Conservation (phyloP, 2,888 invertebrate genomes). For the Drosophila birchii region DNA sequence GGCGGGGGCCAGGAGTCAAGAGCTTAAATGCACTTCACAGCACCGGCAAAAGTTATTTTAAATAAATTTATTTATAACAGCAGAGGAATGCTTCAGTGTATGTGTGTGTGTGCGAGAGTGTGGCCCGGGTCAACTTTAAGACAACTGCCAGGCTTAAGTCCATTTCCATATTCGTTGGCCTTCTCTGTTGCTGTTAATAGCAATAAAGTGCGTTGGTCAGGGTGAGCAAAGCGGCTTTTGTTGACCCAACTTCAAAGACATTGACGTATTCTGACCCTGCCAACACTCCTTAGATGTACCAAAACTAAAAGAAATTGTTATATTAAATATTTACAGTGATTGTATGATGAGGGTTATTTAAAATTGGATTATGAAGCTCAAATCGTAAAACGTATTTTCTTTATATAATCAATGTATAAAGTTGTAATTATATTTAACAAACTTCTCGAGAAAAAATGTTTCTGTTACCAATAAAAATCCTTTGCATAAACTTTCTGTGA, state of each 20-base stretch:
- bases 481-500: too few relatives aligned
- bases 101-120: conserved; percentile 18
- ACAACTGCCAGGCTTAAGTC: conserved; percentile 68
- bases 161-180: conserved; percentile 56
- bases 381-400: neutral
- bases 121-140: conserved; percentile 69
- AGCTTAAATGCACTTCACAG: conserved; percentile 70
- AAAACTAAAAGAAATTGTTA: neutral
- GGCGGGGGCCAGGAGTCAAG: conserved; percentile 32
- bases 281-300: neutral
- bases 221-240: conserved; percentile 64
- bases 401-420: neutral
- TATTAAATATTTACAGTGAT: neutral
- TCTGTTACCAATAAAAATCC: neutral
- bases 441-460: neutral
- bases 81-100: conserved; percentile 23
- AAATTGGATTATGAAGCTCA: neutral
- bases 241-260: conserved; percentile 38
- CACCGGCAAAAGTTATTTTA: conserved; percentile 60
- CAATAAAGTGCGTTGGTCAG: conserved; percentile 61
- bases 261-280: neutral
- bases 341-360: neutral
- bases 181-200: conserved; percentile 52
- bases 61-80: conserved; percentile 61
- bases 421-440: neutral